These are phyloP conservation scores for Saccostrea echinata DNA, from an alignment of 1,140 invertebrate genomes.

Conservation along the genomic window DNA sequence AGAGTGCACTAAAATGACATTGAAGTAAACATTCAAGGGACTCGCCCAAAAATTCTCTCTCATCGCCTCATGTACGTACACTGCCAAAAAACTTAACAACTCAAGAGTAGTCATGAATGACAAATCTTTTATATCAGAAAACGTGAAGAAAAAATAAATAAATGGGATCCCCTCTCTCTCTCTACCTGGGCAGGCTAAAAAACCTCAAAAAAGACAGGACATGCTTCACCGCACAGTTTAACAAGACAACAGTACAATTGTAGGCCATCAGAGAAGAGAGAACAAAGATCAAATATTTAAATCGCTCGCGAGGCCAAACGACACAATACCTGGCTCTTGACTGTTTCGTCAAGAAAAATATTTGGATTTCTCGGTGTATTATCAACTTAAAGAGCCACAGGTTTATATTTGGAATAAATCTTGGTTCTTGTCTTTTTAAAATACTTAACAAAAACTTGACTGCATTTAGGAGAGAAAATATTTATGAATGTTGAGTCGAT, in stretches of 20 bases:
- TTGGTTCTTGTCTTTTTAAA: background rate
- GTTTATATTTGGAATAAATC: background rate
- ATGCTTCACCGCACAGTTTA: background rate
- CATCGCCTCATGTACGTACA: too few relatives aligned
- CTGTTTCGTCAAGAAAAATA: constrained; percentile 37
- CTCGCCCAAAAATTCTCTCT: background rate
- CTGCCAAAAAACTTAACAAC: background rate
- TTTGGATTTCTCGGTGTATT: constrained; percentile 31
- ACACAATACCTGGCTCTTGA: constrained; percentile 24
- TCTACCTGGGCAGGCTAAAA: constrained; percentile 5
- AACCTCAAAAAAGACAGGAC: background rate
- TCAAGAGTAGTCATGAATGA: constrained; percentile 12
- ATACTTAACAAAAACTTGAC: constrained; percentile 23
- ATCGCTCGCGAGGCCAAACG: constrained; percentile 12
- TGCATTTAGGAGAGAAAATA: background rate
- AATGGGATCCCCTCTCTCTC: background rate
- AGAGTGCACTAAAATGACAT: background rate
- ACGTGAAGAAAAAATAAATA: background rate
- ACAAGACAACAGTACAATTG: background rate
- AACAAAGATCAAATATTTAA: constrained; percentile 40
- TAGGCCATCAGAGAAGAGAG: background rate
- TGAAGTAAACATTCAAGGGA: background rate
- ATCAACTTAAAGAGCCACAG: constrained; percentile 12
- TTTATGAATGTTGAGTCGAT: background rate
- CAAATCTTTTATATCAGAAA: constrained; percentile 14